A percentile compares a stretch with the other conserved stretches of the same genome.
These are phyloP conservation scores for Acropternis orthonyx DNA, from an alignment of 2,797 vertebrate species.

Conservation along the genomic window DNA sequence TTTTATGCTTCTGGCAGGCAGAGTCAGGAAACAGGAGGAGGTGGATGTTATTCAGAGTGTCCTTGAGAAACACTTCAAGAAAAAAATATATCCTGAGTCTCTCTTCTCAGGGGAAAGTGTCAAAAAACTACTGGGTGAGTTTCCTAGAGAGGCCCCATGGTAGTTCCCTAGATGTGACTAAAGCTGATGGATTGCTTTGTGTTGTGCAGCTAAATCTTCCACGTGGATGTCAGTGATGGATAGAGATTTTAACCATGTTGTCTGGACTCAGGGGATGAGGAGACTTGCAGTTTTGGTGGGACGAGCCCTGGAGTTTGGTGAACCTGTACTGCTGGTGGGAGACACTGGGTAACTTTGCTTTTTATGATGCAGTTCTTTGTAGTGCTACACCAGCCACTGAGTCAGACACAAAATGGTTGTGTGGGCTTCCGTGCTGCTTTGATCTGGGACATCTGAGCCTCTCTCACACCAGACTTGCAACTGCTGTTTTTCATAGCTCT, in stretches of 20 bases:
- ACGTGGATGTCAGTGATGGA: conserved; percentile 75
- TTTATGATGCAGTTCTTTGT: not conserved
- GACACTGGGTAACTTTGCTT: conserved; percentile 89
- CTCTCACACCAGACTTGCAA: not conserved
- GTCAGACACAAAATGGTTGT: not conserved
- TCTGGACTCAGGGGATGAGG: conserved; percentile 91
- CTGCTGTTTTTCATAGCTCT: not conserved
- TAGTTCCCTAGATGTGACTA: not conserved
- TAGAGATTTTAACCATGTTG: conserved; percentile 87
- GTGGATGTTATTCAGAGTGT: conserved; percentile 84
- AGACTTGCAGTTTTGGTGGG: conserved; percentile 89
- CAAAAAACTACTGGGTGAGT: conserved; percentile 88
- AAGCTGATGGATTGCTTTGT: conserved; percentile 19
- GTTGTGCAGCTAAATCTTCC: conserved; percentile 69
- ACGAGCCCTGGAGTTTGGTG: conserved; percentile 88
- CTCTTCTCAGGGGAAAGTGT: conserved; percentile 88
- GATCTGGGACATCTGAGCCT: not conserved
- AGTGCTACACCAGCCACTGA: not conserved
- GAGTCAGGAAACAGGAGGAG: conserved; percentile 93
- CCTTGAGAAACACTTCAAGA: conserved; percentile 94
- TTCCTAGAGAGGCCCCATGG: not conserved
- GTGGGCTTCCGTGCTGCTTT: not conserved
- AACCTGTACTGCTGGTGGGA: conserved; percentile 93
- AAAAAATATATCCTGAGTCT: conserved; percentile 81
- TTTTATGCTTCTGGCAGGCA: conserved; percentile 93